These are phyloP conservation scores for Aldabrachelys gigantea DNA, from an alignment of 2,113 vertebrate genomes.

Conservation along the genomic window DNA sequence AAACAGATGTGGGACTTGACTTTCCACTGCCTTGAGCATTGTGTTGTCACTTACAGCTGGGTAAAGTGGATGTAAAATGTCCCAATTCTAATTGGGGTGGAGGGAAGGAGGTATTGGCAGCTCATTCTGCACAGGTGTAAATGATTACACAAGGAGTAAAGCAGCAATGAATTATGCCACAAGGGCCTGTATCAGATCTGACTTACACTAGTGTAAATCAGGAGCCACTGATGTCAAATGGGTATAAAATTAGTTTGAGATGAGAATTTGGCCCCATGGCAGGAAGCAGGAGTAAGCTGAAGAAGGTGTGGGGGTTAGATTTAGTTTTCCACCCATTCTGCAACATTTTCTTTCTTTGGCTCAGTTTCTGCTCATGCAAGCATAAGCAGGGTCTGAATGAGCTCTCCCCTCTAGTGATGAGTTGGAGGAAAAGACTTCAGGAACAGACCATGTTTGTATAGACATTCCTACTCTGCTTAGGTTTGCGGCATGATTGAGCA, in stretches of 20 bases:
- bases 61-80: background rate
- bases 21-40: background rate
- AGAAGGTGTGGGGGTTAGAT: background rate
- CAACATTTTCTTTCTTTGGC: background rate
- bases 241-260: background rate
- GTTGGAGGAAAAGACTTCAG: background rate
- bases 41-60: fast-evolving
- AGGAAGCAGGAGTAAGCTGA: background rate
- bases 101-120: fast-evolving
- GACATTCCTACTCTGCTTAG: background rate
- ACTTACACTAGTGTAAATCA: background rate
- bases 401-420: background rate
- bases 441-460: background rate
- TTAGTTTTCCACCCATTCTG: background rate
- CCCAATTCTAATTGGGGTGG: background rate
- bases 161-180: background rate
- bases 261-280: background rate
- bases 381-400: background rate
- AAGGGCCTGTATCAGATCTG: background rate
- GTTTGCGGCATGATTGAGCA: background rate
- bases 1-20: background rate
- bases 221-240: slow-evolving; percentile 7
- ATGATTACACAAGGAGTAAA: background rate
- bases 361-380: background rate
- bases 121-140: background rate